Evolutionary conservation across 2,113 vertebrate genomes (phyloP).

Genomic region (Guaruba guarouba): DNA sequence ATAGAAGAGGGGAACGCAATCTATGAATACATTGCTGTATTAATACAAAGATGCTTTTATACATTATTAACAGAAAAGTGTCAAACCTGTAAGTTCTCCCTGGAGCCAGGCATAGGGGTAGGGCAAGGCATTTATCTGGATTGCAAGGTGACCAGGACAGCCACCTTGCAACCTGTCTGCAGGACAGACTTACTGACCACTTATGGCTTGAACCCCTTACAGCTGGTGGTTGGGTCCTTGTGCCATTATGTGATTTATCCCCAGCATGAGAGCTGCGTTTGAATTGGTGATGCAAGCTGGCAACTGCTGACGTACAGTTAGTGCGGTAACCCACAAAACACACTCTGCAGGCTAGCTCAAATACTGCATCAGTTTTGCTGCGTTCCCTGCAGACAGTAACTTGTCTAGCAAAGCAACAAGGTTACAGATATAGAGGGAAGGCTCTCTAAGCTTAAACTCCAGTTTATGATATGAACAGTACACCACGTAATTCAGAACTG

Average conservation of each 20-base stretch:
- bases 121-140: neutral
- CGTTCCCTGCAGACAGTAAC: slow-evolving; percentile 29
- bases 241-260: fast-evolving
- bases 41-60: neutral
- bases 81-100: neutral
- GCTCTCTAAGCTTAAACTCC: slow-evolving; percentile 36
- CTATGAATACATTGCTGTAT: neutral
- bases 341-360: neutral
- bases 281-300: neutral
- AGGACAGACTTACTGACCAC: neutral
- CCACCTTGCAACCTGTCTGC: neutral
- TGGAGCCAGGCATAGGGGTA: neutral
- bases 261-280: neutral
- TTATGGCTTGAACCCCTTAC: neutral
- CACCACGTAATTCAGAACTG: slow-evolving; percentile 44
- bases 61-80: neutral
- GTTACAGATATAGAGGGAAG: slow-evolving; percentile 32
- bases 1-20: neutral
- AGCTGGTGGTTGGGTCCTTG: neutral
- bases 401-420: slow-evolving; percentile 49
- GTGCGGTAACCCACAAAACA: neutral
- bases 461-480: slow-evolving; percentile 51
- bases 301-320: neutral
- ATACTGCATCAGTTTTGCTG: neutral
- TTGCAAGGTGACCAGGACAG: neutral